phyloP scores from a whole-genome alignment of 2,888 invertebrate genomes.

The Torymus tubicola region DNA sequence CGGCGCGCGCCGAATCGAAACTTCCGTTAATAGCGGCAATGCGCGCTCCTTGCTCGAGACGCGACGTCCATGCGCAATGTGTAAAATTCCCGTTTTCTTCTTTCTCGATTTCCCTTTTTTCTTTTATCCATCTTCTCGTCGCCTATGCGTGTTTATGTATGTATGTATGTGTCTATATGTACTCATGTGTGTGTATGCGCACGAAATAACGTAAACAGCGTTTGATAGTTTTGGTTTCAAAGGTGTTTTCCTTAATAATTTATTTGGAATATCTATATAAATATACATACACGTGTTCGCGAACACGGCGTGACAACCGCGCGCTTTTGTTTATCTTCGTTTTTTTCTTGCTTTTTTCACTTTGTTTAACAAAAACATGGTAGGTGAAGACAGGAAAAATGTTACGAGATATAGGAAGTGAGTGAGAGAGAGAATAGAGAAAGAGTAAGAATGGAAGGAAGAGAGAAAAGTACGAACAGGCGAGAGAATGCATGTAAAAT shows the following conservation, averaged over 20 bases:
- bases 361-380: slow-evolving; percentile 34
- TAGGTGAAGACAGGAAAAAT: too few species aligned
- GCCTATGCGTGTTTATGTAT: too few species aligned
- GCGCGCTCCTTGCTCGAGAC: not conserved
- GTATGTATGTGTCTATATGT: too few species aligned
- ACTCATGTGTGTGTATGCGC: too few species aligned
- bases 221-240: slow-evolving; percentile 55
- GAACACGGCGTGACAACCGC: slow-evolving; percentile 36
- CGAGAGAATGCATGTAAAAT: slow-evolving; percentile 22
- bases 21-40: slow-evolving; percentile 34
- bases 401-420: slow-evolving; percentile 11
- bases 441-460: not conserved
- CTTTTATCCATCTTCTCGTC: slow-evolving; percentile 21
- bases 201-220: slow-evolving; percentile 32
- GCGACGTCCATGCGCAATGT: slow-evolving; percentile 15
- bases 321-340: slow-evolving; percentile 50
- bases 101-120: slow-evolving; percentile 44
- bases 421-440: slow-evolving; percentile 6
- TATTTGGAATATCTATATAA: slow-evolving; percentile 70
- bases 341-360: slow-evolving; percentile 57
- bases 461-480: slow-evolving; percentile 19
- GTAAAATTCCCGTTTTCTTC: slow-evolving; percentile 10
- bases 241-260: slow-evolving; percentile 66
- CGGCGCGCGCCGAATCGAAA: slow-evolving; percentile 24
- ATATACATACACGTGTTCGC: slow-evolving; percentile 65